Evolutionary conservation across 2,797 vertebrate species (phyloP), one percentile per base, ranked within the genome.

Genomic region (Phalloptychus januarius): DNA sequence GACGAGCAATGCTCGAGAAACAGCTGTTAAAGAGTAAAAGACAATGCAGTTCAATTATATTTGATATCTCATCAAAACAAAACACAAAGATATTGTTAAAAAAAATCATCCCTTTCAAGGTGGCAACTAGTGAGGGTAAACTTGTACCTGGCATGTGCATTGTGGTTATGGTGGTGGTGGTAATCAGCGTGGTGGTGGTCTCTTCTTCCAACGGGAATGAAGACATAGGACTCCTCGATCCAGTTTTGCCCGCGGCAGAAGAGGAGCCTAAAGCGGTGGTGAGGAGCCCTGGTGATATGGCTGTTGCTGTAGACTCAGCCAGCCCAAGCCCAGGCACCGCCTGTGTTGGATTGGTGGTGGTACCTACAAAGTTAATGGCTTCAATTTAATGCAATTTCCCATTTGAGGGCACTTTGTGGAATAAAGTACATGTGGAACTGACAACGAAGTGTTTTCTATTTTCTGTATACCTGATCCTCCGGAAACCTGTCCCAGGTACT

Each of bases 151-250:
- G 97, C 75, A 96, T 95, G 85, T 97, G 97, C 90, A 98, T 97
- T 0, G 97, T 98, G 56, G 97, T 98, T 85, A 98, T 97, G 42
- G 97, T 98, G 4, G 97, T 98, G 0, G 97, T 98, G 63, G 97
- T 98, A 87, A 98, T 98, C 84, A 98, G 93, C 38, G 97, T 98
- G 25, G 97, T 98, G 2, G 97, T 98, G 2, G 97, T 98, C 93
- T 98, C 97, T 82, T 98, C 97, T 82, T 97, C 96, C 0, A 94
- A 84, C 65, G 95, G 92, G 7, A 96, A 85, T 3, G 95, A 93
- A 31, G 95, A 94, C 87, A 95, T 92, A 25, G 84, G 83, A 50
- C 83, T 91, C 79, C 93, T 94, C 1, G 87, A 85, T 67, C 93
- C 90, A 2, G 78, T 81, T 46, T 93, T 94, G 73, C 93, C 71